Conservation (phyloP, 2,797 vertebrate genomes). For the Rhyacichthys aspro region DNA sequence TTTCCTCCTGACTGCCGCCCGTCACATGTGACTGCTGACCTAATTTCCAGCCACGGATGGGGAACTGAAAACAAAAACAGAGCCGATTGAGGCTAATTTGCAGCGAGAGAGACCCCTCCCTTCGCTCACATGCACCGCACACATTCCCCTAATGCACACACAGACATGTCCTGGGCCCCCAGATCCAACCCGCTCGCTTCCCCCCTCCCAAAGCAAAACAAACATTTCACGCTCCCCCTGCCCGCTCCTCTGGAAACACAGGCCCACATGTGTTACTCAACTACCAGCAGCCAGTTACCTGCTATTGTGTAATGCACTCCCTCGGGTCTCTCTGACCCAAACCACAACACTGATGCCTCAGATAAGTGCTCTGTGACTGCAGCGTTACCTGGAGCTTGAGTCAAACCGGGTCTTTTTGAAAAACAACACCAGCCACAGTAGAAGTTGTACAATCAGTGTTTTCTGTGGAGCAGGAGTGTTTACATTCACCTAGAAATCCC, state of each 20-base stretch:
- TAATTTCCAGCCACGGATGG: slow-evolving; percentile 60
- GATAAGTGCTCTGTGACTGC: slow-evolving; percentile 4
- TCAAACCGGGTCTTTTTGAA: slow-evolving; percentile 13
- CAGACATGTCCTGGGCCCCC: slow-evolving; percentile 22
- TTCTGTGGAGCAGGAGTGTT: no score
- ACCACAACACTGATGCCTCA: slow-evolving; percentile 13
- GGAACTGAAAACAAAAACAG: slow-evolving; percentile 74
- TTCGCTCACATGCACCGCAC: background rate
- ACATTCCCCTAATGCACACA: background rate
- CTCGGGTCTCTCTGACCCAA: slow-evolving; percentile 13
- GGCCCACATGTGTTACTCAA: slow-evolving; percentile 57
- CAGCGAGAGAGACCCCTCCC: slow-evolving; percentile 26
- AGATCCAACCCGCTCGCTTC: slow-evolving; percentile 7
- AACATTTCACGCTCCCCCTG: slow-evolving; percentile 48
- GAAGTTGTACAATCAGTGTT: background rate
- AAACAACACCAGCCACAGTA: slow-evolving; percentile 6
- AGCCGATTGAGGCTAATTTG: slow-evolving; percentile 53
- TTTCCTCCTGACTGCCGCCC: slow-evolving; percentile 24
- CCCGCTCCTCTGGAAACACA: slow-evolving; percentile 45
- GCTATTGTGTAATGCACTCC: slow-evolving; percentile 57
- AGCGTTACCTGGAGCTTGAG: background rate
- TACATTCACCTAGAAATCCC: no score
- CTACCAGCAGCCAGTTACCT: slow-evolving; percentile 48
- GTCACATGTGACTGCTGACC: slow-evolving; percentile 71
- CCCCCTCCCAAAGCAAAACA: slow-evolving; percentile 50